These are phyloP conservation scores for Phthorimaea operculella DNA, from an alignment of 1,140 invertebrate genomes.

Conservation along the genomic window DNA sequence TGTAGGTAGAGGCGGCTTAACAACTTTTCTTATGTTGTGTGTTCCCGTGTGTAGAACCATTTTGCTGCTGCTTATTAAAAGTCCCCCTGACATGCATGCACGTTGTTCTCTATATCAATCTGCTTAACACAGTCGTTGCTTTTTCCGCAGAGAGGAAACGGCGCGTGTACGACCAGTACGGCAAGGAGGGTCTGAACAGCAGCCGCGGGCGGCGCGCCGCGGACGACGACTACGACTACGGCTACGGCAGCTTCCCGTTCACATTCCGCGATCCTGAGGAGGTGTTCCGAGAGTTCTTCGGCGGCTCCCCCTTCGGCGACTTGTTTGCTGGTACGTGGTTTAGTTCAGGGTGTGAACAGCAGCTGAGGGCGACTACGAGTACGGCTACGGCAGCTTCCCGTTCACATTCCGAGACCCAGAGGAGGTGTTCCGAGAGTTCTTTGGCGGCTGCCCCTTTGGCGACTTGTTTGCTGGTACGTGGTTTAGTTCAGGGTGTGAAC, in stretches of 20 bases:
- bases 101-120: no score
- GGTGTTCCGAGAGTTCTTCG: conserved; percentile 95
- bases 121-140: no score
- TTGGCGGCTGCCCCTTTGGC: conserved; percentile 79
- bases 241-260: conserved; percentile 79
- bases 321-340: conserved; percentile 74
- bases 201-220: conserved; percentile 71
- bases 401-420: conserved; percentile 97
- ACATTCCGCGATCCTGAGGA: conserved; percentile 97
- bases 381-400: conserved; percentile 75
- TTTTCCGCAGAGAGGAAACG: conserved; percentile 80
- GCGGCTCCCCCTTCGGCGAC: conserved; percentile 77
- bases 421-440: conserved; percentile 96
- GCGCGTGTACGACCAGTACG: conserved; percentile 93
- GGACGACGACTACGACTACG: conserved; percentile 73
- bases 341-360: conserved; percentile 81
- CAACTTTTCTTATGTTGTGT: no score
- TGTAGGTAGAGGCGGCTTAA: no score
- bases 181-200: conserved; percentile 86
- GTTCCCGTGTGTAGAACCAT: no score
- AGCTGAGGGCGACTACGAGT: conserved; percentile 72
- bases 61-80: no score
- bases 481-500: no score
- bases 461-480: conserved; percentile 77
- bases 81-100: no score